These are phyloP conservation scores for Marmota monax DNA, from an alignment of 2,113 vertebrate genomes.

Conservation along the genomic window DNA sequence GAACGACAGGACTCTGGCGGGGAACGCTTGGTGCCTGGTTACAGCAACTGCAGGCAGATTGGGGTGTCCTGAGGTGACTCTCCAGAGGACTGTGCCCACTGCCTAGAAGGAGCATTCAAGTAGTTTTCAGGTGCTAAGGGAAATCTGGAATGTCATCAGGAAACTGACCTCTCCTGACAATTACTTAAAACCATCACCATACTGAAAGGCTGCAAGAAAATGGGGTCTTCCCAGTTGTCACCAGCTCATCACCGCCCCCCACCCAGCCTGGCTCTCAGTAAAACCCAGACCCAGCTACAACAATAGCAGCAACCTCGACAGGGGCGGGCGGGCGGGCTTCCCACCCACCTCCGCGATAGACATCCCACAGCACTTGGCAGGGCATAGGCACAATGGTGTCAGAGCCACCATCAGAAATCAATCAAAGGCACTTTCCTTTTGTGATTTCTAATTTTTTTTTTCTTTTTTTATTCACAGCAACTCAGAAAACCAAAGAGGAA, in stretches of 20 bases:
- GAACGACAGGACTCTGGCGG: neutral
- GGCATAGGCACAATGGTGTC: conserved; percentile 73
- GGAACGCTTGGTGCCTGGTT: neutral
- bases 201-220: conserved; percentile 34
- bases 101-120: neutral
- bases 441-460: conserved; percentile 71
- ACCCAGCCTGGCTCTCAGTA: conserved; percentile 46
- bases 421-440: conserved; percentile 82
- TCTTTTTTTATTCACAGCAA: conserved; percentile 76
- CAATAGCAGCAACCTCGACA: conserved; percentile 66
- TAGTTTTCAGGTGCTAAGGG: neutral
- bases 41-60: neutral
- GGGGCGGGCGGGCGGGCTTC: conserved; percentile 40
- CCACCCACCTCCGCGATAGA: conserved; percentile 78
- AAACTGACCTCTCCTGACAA: conserved; percentile 13
- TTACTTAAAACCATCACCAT: conserved; percentile 41
- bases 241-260: conserved; percentile 44
- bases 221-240: conserved; percentile 47
- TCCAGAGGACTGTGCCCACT: neutral
- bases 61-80: neutral
- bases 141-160: conserved; percentile 33
- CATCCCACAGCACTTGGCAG: conserved; percentile 77
- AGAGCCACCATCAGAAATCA: conserved; percentile 77
- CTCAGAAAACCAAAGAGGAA: conserved; percentile 78
- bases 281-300: conserved; percentile 60